Conservation (phyloP, 2,797 vertebrate species). For the Hirundo rustica region DNA sequence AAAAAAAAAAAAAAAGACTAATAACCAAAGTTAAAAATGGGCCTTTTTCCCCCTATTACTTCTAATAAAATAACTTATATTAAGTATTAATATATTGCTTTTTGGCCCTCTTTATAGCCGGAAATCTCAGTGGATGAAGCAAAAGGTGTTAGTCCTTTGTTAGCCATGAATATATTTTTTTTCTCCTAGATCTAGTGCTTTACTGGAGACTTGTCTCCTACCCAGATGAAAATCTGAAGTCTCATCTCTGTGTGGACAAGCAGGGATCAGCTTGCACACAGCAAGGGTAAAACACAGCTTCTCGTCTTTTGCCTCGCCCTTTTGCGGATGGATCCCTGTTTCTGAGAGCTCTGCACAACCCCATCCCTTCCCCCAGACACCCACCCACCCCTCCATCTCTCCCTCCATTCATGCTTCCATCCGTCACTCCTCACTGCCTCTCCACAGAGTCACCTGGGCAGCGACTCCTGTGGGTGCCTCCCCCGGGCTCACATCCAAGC, state of each 20-base stretch:
- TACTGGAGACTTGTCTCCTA: background rate
- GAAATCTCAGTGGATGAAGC: background rate
- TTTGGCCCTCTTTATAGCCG: background rate
- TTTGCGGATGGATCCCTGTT: background rate
- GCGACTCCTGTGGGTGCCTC: slow-evolving; percentile 50
- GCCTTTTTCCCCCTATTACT: background rate
- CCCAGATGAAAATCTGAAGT: background rate
- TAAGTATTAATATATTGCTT: background rate
- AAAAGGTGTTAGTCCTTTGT: background rate
- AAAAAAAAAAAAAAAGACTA: background rate
- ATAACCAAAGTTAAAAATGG: background rate
- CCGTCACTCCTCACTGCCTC: background rate
- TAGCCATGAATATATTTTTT: background rate
- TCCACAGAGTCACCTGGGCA: slow-evolving; percentile 47
- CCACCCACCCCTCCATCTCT: background rate
- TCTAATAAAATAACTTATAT: background rate
- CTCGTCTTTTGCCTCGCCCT: background rate
- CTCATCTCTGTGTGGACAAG: background rate
- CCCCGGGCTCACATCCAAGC: slow-evolving; percentile 54
- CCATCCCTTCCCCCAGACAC: background rate
- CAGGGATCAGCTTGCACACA: background rate
- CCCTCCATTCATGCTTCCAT: background rate
- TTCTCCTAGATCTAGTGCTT: background rate
- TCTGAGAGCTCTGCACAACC: background rate
- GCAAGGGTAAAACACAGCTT: background rate